These are phyloP conservation scores for Branchinecta sandiegonensis DNA, from an alignment of 2,888 invertebrate genomes.

Conservation along the genomic window DNA sequence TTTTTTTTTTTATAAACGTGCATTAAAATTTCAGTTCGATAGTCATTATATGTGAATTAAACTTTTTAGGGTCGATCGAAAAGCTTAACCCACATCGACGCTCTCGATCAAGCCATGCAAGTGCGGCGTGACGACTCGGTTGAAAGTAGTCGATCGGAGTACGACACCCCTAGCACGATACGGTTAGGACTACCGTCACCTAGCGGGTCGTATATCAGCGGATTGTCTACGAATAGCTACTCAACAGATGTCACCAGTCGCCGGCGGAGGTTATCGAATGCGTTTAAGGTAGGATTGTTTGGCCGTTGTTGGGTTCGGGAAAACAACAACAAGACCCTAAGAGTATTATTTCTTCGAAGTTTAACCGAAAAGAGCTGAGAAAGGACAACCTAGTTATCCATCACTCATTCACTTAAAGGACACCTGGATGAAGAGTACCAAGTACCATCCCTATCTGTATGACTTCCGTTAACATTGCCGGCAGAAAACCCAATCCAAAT, in stretches of 20 bases:
- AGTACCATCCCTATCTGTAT: too few species aligned
- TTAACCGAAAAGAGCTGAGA: too few species aligned
- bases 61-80: constrained; percentile 49
- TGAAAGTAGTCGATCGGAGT: constrained; percentile 20
- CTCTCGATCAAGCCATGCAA: constrained; percentile 41
- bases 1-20: too few species aligned
- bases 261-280: constrained; percentile 22
- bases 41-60: not conserved
- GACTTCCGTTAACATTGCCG: too few species aligned
- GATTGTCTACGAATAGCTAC: not conserved
- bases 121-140: constrained; percentile 30
- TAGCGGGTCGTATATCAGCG: not conserved
- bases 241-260: constrained; percentile 20
- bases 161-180: not conserved
- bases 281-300: constrained; percentile 21
- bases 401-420: too few species aligned
- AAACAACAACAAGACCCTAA: too few species aligned
- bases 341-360: too few species aligned
- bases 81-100: constrained; percentile 55
- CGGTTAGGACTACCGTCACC: not conserved
- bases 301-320: too few species aligned
- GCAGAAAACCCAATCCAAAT: too few species aligned
- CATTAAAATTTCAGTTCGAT: too few species aligned
- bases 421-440: too few species aligned
- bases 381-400: too few species aligned